Conservation (phyloP, 2,888 invertebrate genomes). For the Scelioninae gen. 2 region DNA sequence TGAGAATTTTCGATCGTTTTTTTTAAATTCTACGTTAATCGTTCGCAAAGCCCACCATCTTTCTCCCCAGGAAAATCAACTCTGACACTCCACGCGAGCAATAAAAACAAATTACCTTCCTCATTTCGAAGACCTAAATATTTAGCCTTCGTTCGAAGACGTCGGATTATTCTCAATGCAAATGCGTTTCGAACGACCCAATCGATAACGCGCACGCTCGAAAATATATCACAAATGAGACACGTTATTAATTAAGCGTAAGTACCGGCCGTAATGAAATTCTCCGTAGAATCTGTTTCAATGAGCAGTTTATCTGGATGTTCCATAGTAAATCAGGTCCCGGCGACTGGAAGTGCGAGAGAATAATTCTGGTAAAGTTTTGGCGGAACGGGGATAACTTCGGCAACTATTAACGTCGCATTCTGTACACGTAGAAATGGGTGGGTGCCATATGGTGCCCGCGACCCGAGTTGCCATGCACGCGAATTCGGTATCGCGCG, state of each 20-base stretch:
- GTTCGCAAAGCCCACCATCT: too few relatives aligned
- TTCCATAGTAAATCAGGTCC: constrained; percentile 51
- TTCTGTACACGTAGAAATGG: constrained; percentile 56
- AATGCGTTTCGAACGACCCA: constrained; percentile 7
- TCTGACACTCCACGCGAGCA: too few relatives aligned
- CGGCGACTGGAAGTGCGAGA: constrained; percentile 54
- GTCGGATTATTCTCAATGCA: neutral
- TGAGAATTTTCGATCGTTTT: too few relatives aligned
- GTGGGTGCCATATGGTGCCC: constrained; percentile 50
- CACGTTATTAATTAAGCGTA: constrained; percentile 53
- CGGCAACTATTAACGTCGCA: constrained; percentile 59
- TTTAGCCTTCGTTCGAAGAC: neutral
- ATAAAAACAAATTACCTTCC: too few relatives aligned
- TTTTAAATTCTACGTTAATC: too few relatives aligned
- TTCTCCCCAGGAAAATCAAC: too few relatives aligned
- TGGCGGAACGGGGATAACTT: constrained; percentile 56
- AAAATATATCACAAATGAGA: constrained; percentile 36
- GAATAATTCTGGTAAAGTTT: constrained; percentile 57
- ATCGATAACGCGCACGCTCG: constrained; percentile 6
- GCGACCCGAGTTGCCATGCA: constrained; percentile 45
- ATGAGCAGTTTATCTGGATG: constrained; percentile 52
- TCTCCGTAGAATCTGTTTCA: constrained; percentile 54
- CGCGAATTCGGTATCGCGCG: constrained; percentile 29
- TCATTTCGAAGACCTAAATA: too few relatives aligned
- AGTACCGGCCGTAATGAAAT: constrained; percentile 52